Evolutionary conservation across 2,797 vertebrate genomes (phyloP), one percentile per base, ranked within the genome.

Genomic region (Parauchenoglanis punctatus): DNA sequence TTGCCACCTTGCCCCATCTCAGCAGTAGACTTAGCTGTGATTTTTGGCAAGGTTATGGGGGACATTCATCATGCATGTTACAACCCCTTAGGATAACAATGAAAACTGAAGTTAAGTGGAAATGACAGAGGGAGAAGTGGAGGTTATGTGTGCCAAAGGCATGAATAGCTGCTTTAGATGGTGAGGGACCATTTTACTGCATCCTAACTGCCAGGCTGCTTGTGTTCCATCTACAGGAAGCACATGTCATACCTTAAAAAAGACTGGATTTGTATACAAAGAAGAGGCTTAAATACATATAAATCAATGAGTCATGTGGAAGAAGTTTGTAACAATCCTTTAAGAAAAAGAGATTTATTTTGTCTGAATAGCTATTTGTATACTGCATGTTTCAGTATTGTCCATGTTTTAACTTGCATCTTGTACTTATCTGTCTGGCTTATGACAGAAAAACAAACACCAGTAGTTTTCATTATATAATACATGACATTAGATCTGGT

Each of bases 11-110:
- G 67, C 40, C 44, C 85, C 61, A 87, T 63, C 61, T 89, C 84
- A 85, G 52, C 84, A 59, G 85, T 73, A 65, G 52, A 67, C 65
- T 92, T 91, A 82, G 28, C 86, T 88, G 92, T 81, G 87, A 85
- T 83, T 35, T 88, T 78, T 85, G 54, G 61, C 65, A 80, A 52
- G 25, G 81, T 17, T 40, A 73, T 68, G 18, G 58, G 65, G 20
- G 17, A 44, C 87, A 84, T 87, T 76, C 17, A 52, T 73, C 87
- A 89, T 90, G 13, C 82, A 88, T 86, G 84, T 65, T 85, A 35
- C 46, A 59, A 31, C 81, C 13, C 31, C 28, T 84, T 75, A 88
- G 56, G n/a, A 17, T 81, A 81, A 83, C 63, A 87, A 56, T 75
- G 52, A 85, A 75, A 85, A 81, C 78, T 80, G 35, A 81, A 49